phyloP scores from a whole-genome alignment of 2,888 invertebrate species.

The Phaonia tiefii region DNA sequence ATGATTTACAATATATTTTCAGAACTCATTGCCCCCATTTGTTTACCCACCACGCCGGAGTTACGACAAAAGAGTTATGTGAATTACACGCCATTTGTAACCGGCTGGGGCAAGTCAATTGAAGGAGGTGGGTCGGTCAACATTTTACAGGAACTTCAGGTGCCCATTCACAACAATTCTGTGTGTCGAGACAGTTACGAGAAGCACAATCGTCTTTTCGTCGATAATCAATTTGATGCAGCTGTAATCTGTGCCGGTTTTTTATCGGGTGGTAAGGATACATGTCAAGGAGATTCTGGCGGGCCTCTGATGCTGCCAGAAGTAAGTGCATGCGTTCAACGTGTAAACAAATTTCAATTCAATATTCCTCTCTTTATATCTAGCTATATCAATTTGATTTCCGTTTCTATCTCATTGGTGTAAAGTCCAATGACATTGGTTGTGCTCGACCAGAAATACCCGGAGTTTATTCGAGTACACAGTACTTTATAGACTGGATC shows the following conservation, averaged over 20 bases:
- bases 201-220: constrained; percentile 60
- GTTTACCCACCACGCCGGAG: constrained; percentile 84
- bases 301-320: constrained; percentile 74
- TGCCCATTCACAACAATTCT: constrained; percentile 85
- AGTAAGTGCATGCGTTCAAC: constrained; percentile 61
- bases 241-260: constrained; percentile 72
- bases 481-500: constrained; percentile 84
- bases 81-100: constrained; percentile 84
- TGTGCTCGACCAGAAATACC: constrained; percentile 84
- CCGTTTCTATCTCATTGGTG: constrained; percentile 81
- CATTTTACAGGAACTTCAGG: constrained; percentile 84
- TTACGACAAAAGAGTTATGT: constrained; percentile 82
- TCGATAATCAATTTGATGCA: constrained; percentile 71
- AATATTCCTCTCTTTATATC: constrained; percentile 10
- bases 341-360: too few relatives aligned
- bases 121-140: constrained; percentile 83
- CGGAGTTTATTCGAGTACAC: constrained; percentile 84
- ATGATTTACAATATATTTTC: too few relatives aligned
- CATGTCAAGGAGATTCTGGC: constrained; percentile 73
- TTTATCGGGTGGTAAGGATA: constrained; percentile 71
- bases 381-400: constrained; percentile 49
- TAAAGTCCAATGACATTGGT: constrained; percentile 84
- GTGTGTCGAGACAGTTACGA: constrained; percentile 81
- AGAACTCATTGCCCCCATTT: constrained; percentile 87
- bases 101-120: constrained; percentile 81